Evolutionary conservation across 2,888 invertebrate species (phyloP).

Genomic region (Argyra leucocephala): DNA sequence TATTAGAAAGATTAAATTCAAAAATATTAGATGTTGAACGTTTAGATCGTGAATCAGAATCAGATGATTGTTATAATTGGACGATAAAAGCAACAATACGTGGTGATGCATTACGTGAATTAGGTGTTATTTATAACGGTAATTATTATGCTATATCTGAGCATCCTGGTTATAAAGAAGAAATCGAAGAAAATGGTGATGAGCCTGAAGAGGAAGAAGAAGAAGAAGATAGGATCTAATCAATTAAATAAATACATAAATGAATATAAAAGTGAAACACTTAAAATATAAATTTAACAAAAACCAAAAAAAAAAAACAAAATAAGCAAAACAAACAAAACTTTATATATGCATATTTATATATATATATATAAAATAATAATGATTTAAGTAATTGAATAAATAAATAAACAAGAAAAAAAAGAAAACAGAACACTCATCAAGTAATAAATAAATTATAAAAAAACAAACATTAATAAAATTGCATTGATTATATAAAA

Average conservation of each 20-base stretch:
- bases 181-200: constrained; percentile 75
- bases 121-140: constrained; percentile 89
- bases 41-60: constrained; percentile 82
- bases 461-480: background rate
- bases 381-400: background rate
- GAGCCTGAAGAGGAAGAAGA: constrained; percentile 73
- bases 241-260: constrained; percentile 32
- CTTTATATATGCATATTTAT: constrained; percentile 1
- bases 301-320: constrained; percentile 14
- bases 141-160: constrained; percentile 92
- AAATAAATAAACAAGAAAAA: background rate
- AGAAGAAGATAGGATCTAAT: constrained; percentile 58
- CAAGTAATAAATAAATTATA: background rate
- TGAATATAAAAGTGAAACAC: constrained; percentile 16
- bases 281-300: constrained; percentile 3
- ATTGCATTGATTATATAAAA: background rate
- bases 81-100: constrained; percentile 91
- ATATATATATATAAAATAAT: background rate
- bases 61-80: constrained; percentile 92
- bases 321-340: constrained; percentile 21
- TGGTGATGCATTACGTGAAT: constrained; percentile 80
- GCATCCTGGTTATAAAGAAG: constrained; percentile 87
- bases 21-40: constrained; percentile 90
- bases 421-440: background rate
- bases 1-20: constrained; percentile 81